Percentiles rank a stretch among this genome's conserved stretches.
phyloP scores from a whole-genome alignment of 2,797 vertebrate species.

The Melopsittacus undulatus region DNA sequence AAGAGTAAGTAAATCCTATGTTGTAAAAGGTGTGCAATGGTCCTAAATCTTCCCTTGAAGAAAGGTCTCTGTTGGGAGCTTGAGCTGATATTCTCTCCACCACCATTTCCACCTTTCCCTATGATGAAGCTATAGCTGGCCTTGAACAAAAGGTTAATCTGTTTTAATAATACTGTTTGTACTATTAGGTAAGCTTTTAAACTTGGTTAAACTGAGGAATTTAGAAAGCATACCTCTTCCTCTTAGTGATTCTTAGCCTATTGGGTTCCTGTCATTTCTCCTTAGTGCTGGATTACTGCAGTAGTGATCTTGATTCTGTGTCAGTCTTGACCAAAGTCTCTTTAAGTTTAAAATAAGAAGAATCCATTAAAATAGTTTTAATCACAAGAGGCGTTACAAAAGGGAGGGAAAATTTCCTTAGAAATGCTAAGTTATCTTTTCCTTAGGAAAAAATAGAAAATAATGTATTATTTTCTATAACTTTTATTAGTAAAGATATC shows the following conservation, averaged over 20 bases:
- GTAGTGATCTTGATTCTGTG: neutral
- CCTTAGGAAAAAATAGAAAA: neutral
- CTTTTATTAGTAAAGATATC: neutral
- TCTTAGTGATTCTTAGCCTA: neutral
- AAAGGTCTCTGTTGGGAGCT: slow-evolving; percentile 27
- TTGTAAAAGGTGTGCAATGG: neutral
- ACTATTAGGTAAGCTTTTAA: slow-evolving; percentile 22
- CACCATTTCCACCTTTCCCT: neutral
- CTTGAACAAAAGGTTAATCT: slow-evolving; percentile 54
- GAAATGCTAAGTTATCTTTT: neutral
- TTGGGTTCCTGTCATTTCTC: neutral
- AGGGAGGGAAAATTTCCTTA: neutral
- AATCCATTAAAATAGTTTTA: neutral
- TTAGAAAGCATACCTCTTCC: neutral
- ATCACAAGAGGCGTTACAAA: neutral
- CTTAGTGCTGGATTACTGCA: neutral
- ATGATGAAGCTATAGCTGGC: slow-evolving; percentile 42
- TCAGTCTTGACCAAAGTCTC: neutral
- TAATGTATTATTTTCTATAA: neutral
- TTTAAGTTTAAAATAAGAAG: neutral
- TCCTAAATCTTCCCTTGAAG: slow-evolving; percentile 29
- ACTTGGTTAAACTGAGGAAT: neutral
- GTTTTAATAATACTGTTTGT: neutral
- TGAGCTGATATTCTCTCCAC: neutral
- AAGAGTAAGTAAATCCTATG: neutral